These are phyloP conservation scores for Cavia aperea DNA, from an alignment of 2,113 vertebrate species.

Conservation along the genomic window DNA sequence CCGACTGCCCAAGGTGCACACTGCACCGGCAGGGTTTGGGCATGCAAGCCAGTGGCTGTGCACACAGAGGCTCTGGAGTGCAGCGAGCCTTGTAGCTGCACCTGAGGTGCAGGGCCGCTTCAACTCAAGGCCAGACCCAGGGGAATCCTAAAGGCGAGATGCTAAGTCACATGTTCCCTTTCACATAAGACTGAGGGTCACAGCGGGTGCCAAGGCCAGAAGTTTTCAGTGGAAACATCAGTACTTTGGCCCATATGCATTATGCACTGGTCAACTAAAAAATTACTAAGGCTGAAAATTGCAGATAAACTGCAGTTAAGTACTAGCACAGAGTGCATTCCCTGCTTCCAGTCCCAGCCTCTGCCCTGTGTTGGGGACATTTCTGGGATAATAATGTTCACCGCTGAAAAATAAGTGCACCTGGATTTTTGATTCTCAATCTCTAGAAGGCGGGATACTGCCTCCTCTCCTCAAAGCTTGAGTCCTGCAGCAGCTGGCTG, in stretches of 20 bases:
- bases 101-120: background rate
- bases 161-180: background rate
- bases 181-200: background rate
- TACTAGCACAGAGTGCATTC: slow-evolving; percentile 66
- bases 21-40: background rate
- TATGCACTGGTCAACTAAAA: slow-evolving; percentile 82
- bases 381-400: slow-evolving; percentile 63
- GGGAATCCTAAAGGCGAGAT: slow-evolving; percentile 35
- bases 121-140: background rate
- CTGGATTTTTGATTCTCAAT: slow-evolving; percentile 80
- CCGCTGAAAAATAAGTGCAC: slow-evolving; percentile 72
- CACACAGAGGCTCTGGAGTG: too few relatives aligned
- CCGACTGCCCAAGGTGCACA: background rate
- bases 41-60: background rate
- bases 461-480: slow-evolving; percentile 36
- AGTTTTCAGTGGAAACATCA: slow-evolving; percentile 55
- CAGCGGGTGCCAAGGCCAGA: background rate
- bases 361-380: background rate
- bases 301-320: slow-evolving; percentile 67
- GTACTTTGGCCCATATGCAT: slow-evolving; percentile 77
- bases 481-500: slow-evolving; percentile 76
- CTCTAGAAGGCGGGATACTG: slow-evolving; percentile 73
- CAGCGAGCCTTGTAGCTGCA: background rate
- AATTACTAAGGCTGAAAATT: slow-evolving; percentile 80
- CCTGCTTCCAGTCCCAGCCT: background rate